A percentile compares a stretch with the other conserved stretches of the same genome.
phyloP scores from a whole-genome alignment of 2,113 vertebrate genomes.

The Ellobius talpinus region DNA sequence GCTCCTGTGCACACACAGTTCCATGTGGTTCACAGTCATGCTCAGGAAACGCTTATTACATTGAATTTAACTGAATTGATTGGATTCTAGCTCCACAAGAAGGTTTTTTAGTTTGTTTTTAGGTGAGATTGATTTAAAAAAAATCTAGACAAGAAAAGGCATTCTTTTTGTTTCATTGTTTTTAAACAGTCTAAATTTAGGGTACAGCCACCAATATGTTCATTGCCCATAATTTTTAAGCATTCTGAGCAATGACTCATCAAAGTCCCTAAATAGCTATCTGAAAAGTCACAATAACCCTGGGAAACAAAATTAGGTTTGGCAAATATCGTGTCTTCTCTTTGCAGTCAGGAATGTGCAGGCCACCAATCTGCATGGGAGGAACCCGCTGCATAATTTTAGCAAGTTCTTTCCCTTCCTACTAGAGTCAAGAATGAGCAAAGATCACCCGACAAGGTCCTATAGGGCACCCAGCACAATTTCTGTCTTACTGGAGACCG shows the following conservation, averaged over 20 bases:
- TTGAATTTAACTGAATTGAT: neutral
- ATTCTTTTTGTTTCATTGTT: conserved; percentile 62
- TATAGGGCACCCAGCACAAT: neutral
- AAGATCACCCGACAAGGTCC: conserved; percentile 16
- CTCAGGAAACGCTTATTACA: neutral
- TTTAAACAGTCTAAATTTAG: conserved; percentile 77
- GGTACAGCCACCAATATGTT: conserved; percentile 64
- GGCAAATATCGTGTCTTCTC: conserved; percentile 65
- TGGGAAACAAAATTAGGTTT: conserved; percentile 76
- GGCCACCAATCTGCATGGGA: conserved; percentile 18
- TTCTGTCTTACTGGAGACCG: neutral
- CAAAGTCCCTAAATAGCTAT: conserved; percentile 74
- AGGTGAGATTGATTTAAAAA: conserved; percentile 41
- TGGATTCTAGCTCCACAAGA: conserved; percentile 1
- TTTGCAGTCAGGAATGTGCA: conserved; percentile 47
- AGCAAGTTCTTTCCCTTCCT: conserved; percentile 38
- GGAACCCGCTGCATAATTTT: conserved; percentile 35
- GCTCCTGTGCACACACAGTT: neutral
- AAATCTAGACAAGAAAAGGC: conserved; percentile 64
- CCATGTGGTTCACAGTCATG: neutral
- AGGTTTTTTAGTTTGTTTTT: conserved; percentile 67
- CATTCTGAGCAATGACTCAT: conserved; percentile 77
- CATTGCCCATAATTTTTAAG: conserved; percentile 72
- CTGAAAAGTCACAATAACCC: conserved; percentile 68
- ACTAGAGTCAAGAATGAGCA: conserved; percentile 8